Conservation (phyloP, 2,113 vertebrate genomes). For the Hydrochoerus hydrochaeris region DNA sequence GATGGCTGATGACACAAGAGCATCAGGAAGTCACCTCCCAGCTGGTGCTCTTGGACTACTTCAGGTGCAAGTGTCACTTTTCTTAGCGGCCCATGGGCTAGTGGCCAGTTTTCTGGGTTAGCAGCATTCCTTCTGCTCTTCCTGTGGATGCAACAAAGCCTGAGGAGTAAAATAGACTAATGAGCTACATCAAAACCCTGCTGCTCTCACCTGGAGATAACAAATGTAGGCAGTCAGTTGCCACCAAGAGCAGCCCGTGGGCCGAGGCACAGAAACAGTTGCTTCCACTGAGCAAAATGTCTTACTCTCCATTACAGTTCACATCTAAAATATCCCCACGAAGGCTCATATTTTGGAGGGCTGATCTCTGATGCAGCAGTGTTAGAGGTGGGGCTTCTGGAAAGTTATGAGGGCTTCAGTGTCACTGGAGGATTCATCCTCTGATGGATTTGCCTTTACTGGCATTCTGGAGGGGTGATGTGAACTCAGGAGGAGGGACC, state of each 20-base stretch:
- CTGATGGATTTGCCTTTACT: background rate
- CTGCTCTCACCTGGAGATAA: background rate
- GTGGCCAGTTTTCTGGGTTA: background rate
- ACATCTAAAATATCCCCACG: background rate
- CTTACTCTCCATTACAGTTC: background rate
- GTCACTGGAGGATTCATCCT: background rate
- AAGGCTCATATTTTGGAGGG: background rate
- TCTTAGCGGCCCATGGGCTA: background rate
- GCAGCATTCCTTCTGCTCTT: background rate
- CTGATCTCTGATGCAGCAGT: background rate
- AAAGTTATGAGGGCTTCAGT: background rate
- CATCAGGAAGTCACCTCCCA: background rate
- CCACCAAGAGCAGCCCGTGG: too few species aligned
- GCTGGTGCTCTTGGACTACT: background rate
- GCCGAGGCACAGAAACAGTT: too few species aligned
- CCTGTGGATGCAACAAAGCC: background rate
- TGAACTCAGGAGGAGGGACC: background rate
- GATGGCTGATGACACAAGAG: too few species aligned
- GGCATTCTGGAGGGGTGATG: background rate
- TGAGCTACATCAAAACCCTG: background rate
- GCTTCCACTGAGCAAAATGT: background rate
- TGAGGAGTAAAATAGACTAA: background rate
- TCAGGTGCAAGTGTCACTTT: background rate
- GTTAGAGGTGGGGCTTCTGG: background rate
- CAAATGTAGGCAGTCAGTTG: background rate